A percentile compares a stretch with the other conserved stretches of the same genome.
These are phyloP conservation scores for Leptinotarsa juncta DNA, from an alignment of 2,888 invertebrate species.

Conservation along the genomic window DNA sequence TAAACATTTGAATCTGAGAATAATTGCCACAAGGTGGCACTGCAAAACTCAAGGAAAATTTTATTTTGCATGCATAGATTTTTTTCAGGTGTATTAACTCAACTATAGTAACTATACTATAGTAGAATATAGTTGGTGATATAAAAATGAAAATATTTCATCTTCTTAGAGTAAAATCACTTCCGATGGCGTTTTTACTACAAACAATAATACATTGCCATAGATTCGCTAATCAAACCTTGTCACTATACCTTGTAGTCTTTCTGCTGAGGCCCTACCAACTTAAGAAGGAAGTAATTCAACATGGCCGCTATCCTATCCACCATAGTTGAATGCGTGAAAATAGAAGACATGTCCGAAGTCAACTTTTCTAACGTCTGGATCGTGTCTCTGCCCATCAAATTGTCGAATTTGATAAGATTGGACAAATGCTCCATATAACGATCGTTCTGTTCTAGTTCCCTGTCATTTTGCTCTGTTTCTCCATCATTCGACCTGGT, in stretches of 20 bases:
- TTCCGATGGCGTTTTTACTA: too few relatives aligned
- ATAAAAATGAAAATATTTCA: too few relatives aligned
- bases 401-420: slow-evolving; percentile 92
- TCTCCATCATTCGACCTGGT: slow-evolving; percentile 76
- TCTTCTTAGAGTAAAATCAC: too few relatives aligned
- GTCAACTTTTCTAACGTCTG: slow-evolving; percentile 83
- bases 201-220: too few relatives aligned
- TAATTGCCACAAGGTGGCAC: too few relatives aligned
- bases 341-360: slow-evolving; percentile 81
- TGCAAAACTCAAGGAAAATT: too few relatives aligned
- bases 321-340: slow-evolving; percentile 91
- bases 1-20: too few relatives aligned
- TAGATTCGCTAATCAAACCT: too few relatives aligned
- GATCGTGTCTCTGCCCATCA: slow-evolving; percentile 90
- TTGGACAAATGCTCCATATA: slow-evolving; percentile 82
- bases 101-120: too few relatives aligned
- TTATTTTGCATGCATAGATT: too few relatives aligned
- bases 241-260: slow-evolving; percentile 81
- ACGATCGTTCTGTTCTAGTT: slow-evolving; percentile 79
- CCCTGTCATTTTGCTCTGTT: slow-evolving; percentile 75
- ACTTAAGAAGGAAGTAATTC: slow-evolving; percentile 90
- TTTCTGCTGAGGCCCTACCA: slow-evolving; percentile 92
- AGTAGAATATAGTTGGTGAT: too few relatives aligned
- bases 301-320: slow-evolving; percentile 95
- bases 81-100: too few relatives aligned